These are phyloP conservation scores for Dallia pectoralis DNA, from an alignment of 2,797 vertebrate genomes.

Conservation along the genomic window DNA sequence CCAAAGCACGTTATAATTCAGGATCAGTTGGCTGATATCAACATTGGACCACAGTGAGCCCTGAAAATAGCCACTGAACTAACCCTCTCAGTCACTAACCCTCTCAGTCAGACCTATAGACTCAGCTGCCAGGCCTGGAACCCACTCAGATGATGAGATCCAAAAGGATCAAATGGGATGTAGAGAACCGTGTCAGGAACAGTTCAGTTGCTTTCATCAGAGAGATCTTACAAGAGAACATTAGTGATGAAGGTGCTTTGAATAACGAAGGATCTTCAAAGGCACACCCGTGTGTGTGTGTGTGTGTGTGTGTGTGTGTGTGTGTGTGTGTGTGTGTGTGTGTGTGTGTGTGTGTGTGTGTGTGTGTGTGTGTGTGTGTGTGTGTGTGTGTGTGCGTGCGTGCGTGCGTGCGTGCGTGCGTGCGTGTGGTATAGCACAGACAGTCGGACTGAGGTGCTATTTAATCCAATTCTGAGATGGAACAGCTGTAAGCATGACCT, in stretches of 20 bases:
- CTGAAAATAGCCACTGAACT: too few species aligned
- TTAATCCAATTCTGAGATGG: background rate
- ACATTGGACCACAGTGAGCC: too few species aligned
- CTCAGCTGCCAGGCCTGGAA: background rate
- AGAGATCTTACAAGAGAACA: background rate
- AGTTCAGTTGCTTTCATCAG: background rate
- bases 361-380: background rate
- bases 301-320: background rate
- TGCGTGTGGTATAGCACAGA: background rate
- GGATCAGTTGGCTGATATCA: too few species aligned
- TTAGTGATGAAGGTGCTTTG: slow-evolving; percentile 14
- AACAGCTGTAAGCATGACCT: slow-evolving; percentile 8
- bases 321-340: slow-evolving; percentile 11
- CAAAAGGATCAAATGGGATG: background rate
- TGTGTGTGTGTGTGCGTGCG: slow-evolving; percentile 7
- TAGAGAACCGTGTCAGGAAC: background rate
- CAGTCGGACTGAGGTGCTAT: background rate
- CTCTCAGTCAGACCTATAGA: too few species aligned
- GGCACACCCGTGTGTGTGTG: slow-evolving; percentile 21
- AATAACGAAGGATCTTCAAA: slow-evolving; percentile 35
- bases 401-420: background rate
- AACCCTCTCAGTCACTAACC: too few species aligned
- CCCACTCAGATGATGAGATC: background rate
- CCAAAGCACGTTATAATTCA: too few species aligned
- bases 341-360: slow-evolving; percentile 8